A percentile compares a stretch with the other conserved stretches of the same genome.
phyloP scores from a whole-genome alignment of 2,888 invertebrate genomes.

The Automeris io region DNA sequence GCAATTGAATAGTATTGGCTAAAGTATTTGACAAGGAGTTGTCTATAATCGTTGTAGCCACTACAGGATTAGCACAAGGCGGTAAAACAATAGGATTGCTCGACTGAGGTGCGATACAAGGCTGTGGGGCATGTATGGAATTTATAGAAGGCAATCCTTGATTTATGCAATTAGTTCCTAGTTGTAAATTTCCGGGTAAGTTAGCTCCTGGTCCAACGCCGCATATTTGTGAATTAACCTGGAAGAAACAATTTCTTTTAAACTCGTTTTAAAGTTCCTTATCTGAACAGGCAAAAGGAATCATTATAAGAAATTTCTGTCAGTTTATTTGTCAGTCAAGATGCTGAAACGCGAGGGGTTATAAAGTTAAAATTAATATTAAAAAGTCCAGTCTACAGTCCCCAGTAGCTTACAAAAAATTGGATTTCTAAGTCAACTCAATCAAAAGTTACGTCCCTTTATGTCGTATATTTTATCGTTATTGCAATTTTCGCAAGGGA shows the following conservation, averaged over 20 bases:
- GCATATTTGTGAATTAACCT: constrained; percentile 8
- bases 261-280: too few species aligned
- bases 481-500: too few species aligned
- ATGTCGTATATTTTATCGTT: too few species aligned
- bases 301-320: too few species aligned
- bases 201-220: constrained; percentile 6
- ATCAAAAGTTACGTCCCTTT: too few species aligned
- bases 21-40: constrained; percentile 45
- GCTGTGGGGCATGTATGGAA: background rate
- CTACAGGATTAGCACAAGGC: constrained; percentile 18
- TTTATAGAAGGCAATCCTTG: background rate
- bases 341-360: background rate
- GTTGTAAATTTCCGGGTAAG: too few species aligned
- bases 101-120: background rate
- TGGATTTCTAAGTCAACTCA: too few species aligned
- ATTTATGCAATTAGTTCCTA: background rate
- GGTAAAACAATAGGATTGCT: constrained; percentile 17
- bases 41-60: constrained; percentile 40
- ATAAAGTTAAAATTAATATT: background rate
- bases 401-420: too few species aligned
- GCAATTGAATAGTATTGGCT: constrained; percentile 48
- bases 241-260: background rate
- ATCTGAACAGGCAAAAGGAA: too few species aligned
- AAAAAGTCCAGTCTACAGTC: too few species aligned
- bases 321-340: too few species aligned